Evolutionary conservation across 1,140 invertebrate species (phyloP).

Genomic region (Radopholus similis): DNA sequence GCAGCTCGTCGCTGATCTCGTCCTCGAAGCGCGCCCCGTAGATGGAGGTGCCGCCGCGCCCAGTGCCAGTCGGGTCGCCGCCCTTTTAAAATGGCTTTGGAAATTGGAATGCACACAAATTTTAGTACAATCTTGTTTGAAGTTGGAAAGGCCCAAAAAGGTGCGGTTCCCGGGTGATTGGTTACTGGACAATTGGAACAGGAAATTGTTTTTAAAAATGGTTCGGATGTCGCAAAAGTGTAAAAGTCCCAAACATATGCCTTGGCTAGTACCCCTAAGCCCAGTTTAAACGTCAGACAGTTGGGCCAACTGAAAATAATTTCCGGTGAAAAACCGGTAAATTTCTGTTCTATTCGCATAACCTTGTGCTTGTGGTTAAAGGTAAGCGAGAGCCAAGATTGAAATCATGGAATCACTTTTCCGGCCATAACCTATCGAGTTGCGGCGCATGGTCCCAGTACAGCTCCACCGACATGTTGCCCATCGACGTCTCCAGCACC

Average conservation of each 20-base stretch:
- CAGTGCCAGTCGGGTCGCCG: constrained; percentile 87
- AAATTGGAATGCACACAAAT: no score
- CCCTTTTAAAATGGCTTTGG: constrained; percentile 71
- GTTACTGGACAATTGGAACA: no score
- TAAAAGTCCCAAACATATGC: neutral
- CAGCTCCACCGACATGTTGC: constrained; percentile 21
- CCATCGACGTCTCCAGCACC: constrained; percentile 29
- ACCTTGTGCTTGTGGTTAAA: no score
- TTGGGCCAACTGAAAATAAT: no score
- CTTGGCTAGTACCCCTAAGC: constrained; percentile 6
- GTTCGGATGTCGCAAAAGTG: constrained; percentile 11
- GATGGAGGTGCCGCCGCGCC: constrained; percentile 89
- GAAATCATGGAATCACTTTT: constrained; percentile 79
- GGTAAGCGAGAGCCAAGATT: no score
- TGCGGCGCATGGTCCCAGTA: constrained; percentile 40
- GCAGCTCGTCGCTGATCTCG: constrained; percentile 88
- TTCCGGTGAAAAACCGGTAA: no score
- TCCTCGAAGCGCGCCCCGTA: constrained; percentile 89
- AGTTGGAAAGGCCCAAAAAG: constrained; percentile 89
- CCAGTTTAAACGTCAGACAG: neutral
- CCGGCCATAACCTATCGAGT: neutral
- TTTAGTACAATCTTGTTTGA: no score
- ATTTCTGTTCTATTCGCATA: no score
- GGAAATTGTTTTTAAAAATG: no score
- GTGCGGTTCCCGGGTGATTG: no score